Evolutionary conservation across 1,140 invertebrate genomes (phyloP).

Genomic region (Sitobion miscanthi): DNA sequence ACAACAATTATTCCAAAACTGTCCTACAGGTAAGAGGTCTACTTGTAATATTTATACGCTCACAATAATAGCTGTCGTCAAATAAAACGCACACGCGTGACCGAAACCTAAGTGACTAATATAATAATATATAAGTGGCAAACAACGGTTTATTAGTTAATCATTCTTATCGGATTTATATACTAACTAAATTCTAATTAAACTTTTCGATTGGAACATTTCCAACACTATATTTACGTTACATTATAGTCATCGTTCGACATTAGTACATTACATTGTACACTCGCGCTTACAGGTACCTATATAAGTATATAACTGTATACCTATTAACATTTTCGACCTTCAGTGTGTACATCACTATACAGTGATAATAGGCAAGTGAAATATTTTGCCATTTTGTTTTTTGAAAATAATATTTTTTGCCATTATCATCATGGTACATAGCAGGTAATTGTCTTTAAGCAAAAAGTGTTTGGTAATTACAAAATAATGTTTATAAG

Average conservation of each 20-base stretch:
- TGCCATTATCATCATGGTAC: not conserved
- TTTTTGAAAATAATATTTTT: not conserved
- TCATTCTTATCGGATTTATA: not conserved
- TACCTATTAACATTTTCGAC: not conserved
- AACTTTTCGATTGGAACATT: conserved; percentile 38
- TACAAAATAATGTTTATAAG: not conserved
- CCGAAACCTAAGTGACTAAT: not conserved
- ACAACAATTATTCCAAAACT: not conserved
- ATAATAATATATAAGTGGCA: not conserved
- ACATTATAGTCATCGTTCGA: conserved; percentile 39
- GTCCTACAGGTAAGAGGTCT: not conserved
- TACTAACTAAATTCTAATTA: conserved; percentile 31
- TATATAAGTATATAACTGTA: not conserved
- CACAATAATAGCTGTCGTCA: not conserved
- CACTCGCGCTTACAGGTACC: not conserved
- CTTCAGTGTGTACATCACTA: not conserved
- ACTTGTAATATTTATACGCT: not conserved
- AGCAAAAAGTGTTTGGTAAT: not conserved
- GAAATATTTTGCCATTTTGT: not conserved
- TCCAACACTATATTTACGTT: conserved; percentile 51
- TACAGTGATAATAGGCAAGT: not conserved
- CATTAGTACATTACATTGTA: not conserved
- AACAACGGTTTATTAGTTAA: conserved; percentile 12
- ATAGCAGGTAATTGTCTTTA: not conserved
- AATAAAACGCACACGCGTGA: not conserved